A percentile compares a stretch with the other conserved stretches of the same genome.
Conservation (phyloP, 2,797 vertebrate genomes). For the Trematomus bernacchii region DNA sequence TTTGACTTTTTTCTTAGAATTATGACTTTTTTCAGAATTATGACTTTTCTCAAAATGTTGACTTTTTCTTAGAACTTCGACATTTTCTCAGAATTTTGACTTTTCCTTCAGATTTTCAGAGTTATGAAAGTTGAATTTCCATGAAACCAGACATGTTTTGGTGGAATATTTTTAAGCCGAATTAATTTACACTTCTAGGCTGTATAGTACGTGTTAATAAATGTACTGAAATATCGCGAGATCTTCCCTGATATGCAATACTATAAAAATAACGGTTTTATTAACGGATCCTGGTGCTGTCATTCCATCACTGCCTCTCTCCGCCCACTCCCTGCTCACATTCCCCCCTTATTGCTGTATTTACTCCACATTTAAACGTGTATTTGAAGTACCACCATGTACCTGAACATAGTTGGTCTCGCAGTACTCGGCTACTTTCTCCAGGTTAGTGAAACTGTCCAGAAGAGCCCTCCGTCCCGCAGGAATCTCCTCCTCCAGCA, state of each 20-base stretch:
- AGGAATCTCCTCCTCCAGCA: slow-evolving; percentile 96
- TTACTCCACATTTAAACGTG: not conserved
- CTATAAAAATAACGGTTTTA: not conserved
- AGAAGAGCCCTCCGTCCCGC: slow-evolving; percentile 92
- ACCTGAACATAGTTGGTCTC: slow-evolving; percentile 97
- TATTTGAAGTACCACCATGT: not conserved
- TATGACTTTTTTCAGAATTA: too few relatives aligned
- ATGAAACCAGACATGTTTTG: accelerated
- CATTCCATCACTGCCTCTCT: slow-evolving; percentile 46
- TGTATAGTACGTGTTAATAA: accelerated
- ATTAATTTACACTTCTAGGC: accelerated
- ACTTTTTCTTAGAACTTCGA: too few relatives aligned
- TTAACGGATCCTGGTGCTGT: slow-evolving; percentile 33
- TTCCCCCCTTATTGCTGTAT: not conserved
- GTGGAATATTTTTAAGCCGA: not conserved
- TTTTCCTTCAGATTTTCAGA: not conserved
- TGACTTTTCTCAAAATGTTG: too few relatives aligned
- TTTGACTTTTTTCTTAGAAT: too few relatives aligned
- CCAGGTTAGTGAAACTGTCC: slow-evolving; percentile 93
- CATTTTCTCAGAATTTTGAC: too few relatives aligned
- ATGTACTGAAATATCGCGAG: accelerated
- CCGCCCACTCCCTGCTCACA: slow-evolving; percentile 43
- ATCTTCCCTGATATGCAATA: not conserved
- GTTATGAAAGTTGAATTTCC: slow-evolving; percentile 32
- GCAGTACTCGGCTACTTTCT: slow-evolving; percentile 94